Conservation (phyloP, 2,888 invertebrate genomes). For the Desoria tigrina region DNA sequence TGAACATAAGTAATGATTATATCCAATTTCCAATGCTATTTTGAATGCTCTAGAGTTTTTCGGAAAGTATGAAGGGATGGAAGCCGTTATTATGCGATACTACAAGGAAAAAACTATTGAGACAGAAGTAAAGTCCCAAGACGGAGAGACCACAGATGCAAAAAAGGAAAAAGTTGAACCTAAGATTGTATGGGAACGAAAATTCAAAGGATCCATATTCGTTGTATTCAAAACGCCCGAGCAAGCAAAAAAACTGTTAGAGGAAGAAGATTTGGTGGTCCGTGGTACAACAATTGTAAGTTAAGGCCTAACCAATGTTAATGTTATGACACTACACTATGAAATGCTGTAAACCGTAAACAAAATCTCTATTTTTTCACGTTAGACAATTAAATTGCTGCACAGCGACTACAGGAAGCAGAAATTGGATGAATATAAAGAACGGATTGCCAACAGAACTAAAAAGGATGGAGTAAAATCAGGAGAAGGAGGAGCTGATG, state of each 20-base stretch:
- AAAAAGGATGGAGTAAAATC: constrained; percentile 54
- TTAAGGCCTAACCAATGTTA: too few relatives aligned
- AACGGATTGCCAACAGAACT: constrained; percentile 52
- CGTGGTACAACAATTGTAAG: constrained; percentile 26
- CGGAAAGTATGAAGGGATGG: constrained; percentile 67
- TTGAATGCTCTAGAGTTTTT: constrained; percentile 62
- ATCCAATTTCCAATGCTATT: too few relatives aligned
- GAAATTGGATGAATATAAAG: constrained; percentile 55
- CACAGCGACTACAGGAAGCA: constrained; percentile 54
- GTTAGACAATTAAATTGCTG: constrained; percentile 59
- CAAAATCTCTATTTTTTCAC: too few relatives aligned
- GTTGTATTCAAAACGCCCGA: constrained; percentile 80
- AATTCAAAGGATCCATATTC: constrained; percentile 90
- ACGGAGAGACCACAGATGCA: constrained; percentile 22
- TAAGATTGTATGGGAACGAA: constrained; percentile 29
- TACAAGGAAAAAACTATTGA: constrained; percentile 63
- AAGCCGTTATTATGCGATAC: constrained; percentile 65
- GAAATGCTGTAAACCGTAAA: too few relatives aligned
- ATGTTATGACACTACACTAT: too few relatives aligned
- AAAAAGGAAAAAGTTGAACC: constrained; percentile 13
- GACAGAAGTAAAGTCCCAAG: constrained; percentile 26
- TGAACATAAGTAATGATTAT: too few relatives aligned
- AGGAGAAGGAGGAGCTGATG: constrained; percentile 38
- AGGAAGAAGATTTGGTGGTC: constrained; percentile 67
- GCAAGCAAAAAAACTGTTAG: constrained; percentile 76